Conservation (phyloP, 2,797 vertebrate genomes). For the Tenualosa ilisha region DNA sequence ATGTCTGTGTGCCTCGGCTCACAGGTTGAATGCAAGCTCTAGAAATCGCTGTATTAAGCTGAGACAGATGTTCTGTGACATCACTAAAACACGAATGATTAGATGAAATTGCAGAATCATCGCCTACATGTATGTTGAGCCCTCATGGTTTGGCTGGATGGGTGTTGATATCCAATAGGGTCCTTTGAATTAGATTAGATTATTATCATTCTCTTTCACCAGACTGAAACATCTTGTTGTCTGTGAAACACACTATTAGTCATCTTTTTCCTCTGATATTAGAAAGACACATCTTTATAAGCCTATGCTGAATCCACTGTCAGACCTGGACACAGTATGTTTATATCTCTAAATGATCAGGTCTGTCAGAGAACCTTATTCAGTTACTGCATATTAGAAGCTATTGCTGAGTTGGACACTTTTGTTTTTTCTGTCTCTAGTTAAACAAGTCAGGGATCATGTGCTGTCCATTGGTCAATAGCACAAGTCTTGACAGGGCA, state of each 20-base stretch:
- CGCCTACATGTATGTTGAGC: neutral
- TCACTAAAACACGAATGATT: neutral
- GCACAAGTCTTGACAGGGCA: too few relatives aligned
- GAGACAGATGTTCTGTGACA: constrained; percentile 20
- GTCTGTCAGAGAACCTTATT: neutral
- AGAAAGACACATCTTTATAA: neutral
- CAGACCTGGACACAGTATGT: neutral
- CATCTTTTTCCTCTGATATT: neutral
- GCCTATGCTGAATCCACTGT: neutral
- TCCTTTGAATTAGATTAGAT: neutral
- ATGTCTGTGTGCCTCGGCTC: neutral
- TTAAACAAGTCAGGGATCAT: neutral
- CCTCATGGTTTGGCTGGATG: neutral
- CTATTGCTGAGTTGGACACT: neutral
- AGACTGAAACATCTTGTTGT: neutral
- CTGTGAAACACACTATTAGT: neutral
- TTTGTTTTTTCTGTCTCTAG: neutral
- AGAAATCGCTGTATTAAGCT: neutral
- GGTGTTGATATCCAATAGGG: neutral
- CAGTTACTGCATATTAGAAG: neutral
- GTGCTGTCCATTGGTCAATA: too few relatives aligned
- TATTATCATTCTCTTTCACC: neutral
- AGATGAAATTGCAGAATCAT: neutral
- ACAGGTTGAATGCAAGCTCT: neutral
- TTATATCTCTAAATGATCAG: neutral